Percentiles rank a stretch among this genome's conserved stretches.
Evolutionary conservation across 2,113 vertebrate species (phyloP).

Genomic region (Microcebus murinus): DNA sequence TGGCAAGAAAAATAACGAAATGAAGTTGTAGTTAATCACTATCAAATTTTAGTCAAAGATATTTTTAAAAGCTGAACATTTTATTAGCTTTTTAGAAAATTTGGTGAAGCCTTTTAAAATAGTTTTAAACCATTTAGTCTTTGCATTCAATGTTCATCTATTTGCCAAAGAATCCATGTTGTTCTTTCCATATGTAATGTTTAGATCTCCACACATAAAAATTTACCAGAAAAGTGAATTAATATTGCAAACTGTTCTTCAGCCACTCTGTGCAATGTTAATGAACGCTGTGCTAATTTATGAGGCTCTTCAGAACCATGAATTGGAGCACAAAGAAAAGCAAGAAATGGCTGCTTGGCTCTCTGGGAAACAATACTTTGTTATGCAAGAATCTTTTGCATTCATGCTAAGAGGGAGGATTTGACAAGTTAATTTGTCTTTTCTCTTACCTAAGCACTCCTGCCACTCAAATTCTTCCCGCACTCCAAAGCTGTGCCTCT

Average conservation of each 20-base stretch:
- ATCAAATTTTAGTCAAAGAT: background rate
- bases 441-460: slow-evolving; percentile 70
- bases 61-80: background rate
- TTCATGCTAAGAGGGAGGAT: slow-evolving; percentile 55
- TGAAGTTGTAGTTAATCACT: background rate
- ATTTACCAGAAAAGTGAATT: background rate
- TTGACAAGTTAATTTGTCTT: slow-evolving; percentile 77
- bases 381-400: slow-evolving; percentile 65
- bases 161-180: background rate
- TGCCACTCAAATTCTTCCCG: slow-evolving; percentile 65
- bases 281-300: background rate
- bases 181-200: background rate
- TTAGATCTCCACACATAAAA: background rate
- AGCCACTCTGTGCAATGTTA: background rate
- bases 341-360: background rate
- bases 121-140: background rate
- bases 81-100: background rate
- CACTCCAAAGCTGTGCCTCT: background rate
- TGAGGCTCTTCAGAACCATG: slow-evolving; percentile 23
- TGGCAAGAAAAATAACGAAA: background rate
- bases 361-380: slow-evolving; percentile 50
- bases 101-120: background rate
- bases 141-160: background rate
- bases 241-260: background rate
- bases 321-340: slow-evolving; percentile 45